phyloP scores from a whole-genome alignment of 2,888 invertebrate genomes.

The Orthosia cruda region DNA sequence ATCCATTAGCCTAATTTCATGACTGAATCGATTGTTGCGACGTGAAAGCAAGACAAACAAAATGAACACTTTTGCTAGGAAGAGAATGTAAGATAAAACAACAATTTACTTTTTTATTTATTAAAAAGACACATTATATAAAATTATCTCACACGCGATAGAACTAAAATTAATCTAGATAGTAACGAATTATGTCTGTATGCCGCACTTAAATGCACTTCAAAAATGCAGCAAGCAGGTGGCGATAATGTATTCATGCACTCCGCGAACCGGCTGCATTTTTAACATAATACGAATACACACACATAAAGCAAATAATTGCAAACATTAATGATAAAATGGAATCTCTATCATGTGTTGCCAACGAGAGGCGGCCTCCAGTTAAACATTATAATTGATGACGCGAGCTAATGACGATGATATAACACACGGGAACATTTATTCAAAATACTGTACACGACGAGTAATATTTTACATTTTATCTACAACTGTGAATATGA shows the following conservation, averaged over 20 bases:
- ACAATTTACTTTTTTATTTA: constrained; percentile 51
- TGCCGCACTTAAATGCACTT: constrained; percentile 80
- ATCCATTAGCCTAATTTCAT: background rate
- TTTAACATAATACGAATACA: constrained; percentile 70
- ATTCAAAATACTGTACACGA: constrained; percentile 57
- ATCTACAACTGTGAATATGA: constrained; percentile 54
- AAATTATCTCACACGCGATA: constrained; percentile 73
- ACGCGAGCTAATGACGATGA: constrained; percentile 40
- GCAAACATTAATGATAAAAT: constrained; percentile 56
- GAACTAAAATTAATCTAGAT: constrained; percentile 70
- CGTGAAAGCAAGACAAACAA: background rate
- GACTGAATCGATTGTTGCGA: background rate
- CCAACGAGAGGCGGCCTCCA: constrained; percentile 31
- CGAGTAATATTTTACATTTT: constrained; percentile 33
- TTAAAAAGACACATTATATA: constrained; percentile 63
- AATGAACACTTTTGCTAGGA: background rate
- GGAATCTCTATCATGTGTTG: constrained; percentile 51
- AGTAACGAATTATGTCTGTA: constrained; percentile 65
- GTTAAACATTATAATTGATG: constrained; percentile 33
- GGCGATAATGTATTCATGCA: constrained; percentile 53
- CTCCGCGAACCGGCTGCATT: constrained; percentile 69
- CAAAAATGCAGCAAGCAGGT: constrained; percentile 76
- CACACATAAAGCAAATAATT: constrained; percentile 63
- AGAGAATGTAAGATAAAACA: constrained; percentile 43
- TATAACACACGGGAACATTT: constrained; percentile 55